Evolutionary conservation across 2,797 vertebrate genomes (phyloP), one percentile per base, ranked within the genome.

Genomic region (Pangasius larnaudii): DNA sequence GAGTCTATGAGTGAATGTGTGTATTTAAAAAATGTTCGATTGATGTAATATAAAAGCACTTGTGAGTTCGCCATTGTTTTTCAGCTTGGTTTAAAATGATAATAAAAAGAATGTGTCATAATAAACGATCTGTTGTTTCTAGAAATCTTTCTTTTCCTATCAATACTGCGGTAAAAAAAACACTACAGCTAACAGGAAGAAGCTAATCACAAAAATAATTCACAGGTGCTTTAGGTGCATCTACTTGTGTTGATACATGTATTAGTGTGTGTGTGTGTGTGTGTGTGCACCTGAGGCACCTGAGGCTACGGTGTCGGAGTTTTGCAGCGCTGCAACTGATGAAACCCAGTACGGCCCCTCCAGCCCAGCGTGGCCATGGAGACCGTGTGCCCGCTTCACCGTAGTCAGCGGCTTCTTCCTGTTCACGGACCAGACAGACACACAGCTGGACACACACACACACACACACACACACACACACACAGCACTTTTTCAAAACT

Each of bases 401-500:
- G 96, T 95, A 0, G 93, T 93, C 46, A 99, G 94, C 0, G 98
- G 98, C 92, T 97, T 98, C 95, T 98, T 99, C 95, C 97, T 99
- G 10, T 96, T 97, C 90, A 99, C 97, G 0, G 97, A 97, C 99
- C 98, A 99, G 82, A 99, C 91, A 59, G 95, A 97, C 72, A 99
- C 86, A 0, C 98, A 97, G 82, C 99, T 99, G 92, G 22, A 58
- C 24, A 56, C 5, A 53, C 22, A 46, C 10, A 81, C 56, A 81
- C 75, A 86, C 24, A 84, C n/a, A 46, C 46, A 30, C 19, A 51
- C 49, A 51, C 51, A 51, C 51, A 51, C 51, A 51, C 0, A 46
- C 0, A 61, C 11, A n/a, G 8, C 11, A 49, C 3, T 46, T 46
- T 14, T 46, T 13, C 10, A 49, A 14, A 49, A 49, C 42, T 2